Evolutionary conservation across 2,888 invertebrate genomes (phyloP), one percentile per base, ranked within the genome.

Genomic region (Cristatella mucedo): DNA sequence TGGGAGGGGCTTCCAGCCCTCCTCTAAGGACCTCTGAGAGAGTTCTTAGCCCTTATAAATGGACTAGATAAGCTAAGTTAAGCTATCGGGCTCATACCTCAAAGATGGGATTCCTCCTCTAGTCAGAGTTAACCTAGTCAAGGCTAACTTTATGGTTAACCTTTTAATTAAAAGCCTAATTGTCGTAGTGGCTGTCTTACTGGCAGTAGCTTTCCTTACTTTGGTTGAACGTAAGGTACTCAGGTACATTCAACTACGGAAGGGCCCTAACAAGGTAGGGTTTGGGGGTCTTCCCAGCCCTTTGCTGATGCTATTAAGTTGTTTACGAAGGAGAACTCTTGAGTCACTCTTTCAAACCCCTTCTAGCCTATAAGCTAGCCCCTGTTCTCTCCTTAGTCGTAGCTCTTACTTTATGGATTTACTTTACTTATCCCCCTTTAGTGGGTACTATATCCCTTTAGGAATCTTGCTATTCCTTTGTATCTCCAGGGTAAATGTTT

Each of bases 271-370:
- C 73, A 78, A 77, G 53, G 72, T 78, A 2, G 74, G 75, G 0
- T 53, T 74, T 50, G 54, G 70, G 24, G 78, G 77, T 0, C 54
- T 78, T 57, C 63, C 74, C 44, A 80, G 46, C 76, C 78, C 59
- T 75, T 80, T 73, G 71, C 73, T 34, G 78, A 79, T 73, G 78
- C 74, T 22, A 68, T 79, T 67, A 80, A 66, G 55, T 71, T 80
- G 66, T 76, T 80, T 72, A 68, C 67, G 51, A 80, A 78, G 44
- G 71, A 54, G 37, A 41, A 44, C 13, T n/a, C 41, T 9, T 38
- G 68, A 63, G 73, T 74, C 50, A 58, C 60, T 50, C 61, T 68
- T 54, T 73, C 74, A 41, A 77, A 76, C 73, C 73, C 72, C 69
- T 54, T 70, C 53, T 59, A 67, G 55, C 77, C 74, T 73, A 73